phyloP scores from a whole-genome alignment of 2,113 vertebrate genomes.

The Cololabis saira region DNA sequence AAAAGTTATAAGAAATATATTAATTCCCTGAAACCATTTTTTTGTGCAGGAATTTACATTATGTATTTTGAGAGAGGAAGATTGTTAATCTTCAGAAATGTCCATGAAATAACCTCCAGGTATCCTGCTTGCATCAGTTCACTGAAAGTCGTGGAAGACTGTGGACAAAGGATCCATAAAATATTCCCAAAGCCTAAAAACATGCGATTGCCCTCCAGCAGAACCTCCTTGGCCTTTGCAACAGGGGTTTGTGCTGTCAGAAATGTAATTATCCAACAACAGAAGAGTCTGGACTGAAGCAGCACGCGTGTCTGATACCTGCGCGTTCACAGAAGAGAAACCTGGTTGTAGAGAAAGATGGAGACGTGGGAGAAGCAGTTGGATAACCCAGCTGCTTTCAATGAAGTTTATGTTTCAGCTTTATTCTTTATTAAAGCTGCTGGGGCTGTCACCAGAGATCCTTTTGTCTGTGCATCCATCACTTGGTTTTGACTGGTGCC shows the following conservation, averaged over 20 bases:
- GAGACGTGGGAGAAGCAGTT: not conserved
- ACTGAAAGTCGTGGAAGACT: not conserved
- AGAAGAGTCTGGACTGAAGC: too few relatives aligned
- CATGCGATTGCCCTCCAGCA: too few relatives aligned
- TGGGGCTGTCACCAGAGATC: slow-evolving; percentile 22
- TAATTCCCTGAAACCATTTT: slow-evolving; percentile 23
- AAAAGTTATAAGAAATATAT: slow-evolving; percentile 9
- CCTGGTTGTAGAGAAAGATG: not conserved
- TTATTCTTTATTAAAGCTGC: slow-evolving; percentile 30
- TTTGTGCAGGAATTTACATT: not conserved
- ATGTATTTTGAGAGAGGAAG: not conserved
- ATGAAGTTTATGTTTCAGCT: not conserved
- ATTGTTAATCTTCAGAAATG: slow-evolving; percentile 18
- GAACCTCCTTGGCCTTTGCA: too few relatives aligned
- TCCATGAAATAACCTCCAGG: not conserved
- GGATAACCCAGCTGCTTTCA: not conserved
- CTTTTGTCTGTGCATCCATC: slow-evolving; percentile 37
- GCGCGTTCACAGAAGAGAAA: too few relatives aligned
- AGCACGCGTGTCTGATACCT: too few relatives aligned
- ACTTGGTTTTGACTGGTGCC: slow-evolving; percentile 35
- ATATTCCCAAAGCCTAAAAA: too few relatives aligned
- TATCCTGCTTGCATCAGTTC: not conserved
- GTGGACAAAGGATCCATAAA: not conserved
- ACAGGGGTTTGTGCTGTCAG: too few relatives aligned
- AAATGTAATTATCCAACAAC: too few relatives aligned